Evolutionary conservation across 2,797 vertebrate genomes (phyloP), one percentile per base, ranked within the genome.

Genomic region (Harpagifer antarcticus): DNA sequence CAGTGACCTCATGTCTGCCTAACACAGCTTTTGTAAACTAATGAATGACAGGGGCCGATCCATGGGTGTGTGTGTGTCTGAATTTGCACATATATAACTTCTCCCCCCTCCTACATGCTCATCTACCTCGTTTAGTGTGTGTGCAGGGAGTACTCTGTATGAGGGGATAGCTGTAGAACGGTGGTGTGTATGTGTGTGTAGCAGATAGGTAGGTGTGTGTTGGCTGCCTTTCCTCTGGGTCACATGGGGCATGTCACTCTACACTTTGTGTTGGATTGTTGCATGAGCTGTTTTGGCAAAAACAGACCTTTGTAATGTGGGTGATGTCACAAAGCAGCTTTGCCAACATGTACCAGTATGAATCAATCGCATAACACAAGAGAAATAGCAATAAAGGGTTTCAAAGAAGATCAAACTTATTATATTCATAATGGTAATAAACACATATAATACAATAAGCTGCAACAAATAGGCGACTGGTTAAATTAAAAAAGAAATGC

Each of bases 1-100:
- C 79, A 88, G 87, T 94, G 92, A 94, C 93, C 91, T 94, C 92
- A 95, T 90, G 91, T 95, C 93, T 94, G 87, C 87, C 86, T 84
- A 86, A 70, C 83, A 88, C 87, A 69, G 88, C 85, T 91, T 92
- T 93, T 92, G 88, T 92, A 91, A 93, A 91, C 91, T 89, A 92
- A 93, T 94, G 92, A 93, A 87, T 93, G 92, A 93, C 93, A 88
- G 88, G 76, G 84, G 80, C 84, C 75, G 55, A 72, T n/a, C 17
- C 31, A 0, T 67, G 40, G 61, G 23, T 4, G 23, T 27, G 23
- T 27, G 23, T 23, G 23, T 23, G 23, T 23, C 2, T 23, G 20
- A 76, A 82, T 91, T 66, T 87, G 74, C 79, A 76, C 76, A 76
- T 86, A 68, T 83, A 79, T 77, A 72, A 85, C 81, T 74, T 72